phyloP scores from a whole-genome alignment of 2,797 vertebrate genomes.

The Pelobates cultripes region DNA sequence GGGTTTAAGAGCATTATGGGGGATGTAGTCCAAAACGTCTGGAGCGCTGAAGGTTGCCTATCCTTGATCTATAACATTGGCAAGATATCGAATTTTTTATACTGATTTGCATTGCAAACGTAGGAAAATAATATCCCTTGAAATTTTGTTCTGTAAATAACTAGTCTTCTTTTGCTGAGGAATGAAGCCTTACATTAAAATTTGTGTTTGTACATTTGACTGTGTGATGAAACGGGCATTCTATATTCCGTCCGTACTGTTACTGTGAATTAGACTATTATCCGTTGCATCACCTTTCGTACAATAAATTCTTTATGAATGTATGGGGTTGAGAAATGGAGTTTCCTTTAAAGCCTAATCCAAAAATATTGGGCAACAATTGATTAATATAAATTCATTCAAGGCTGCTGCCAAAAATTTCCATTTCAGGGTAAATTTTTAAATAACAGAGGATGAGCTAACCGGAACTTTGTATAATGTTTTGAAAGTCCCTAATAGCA shows the following conservation, averaged over 20 bases:
- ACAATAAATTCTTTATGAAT: constrained; percentile 44
- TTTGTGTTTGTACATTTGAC: not conserved
- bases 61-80: no score
- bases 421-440: constrained; percentile 5
- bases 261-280: no score
- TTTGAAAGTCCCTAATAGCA: no score
- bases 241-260: no score
- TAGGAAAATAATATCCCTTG: not conserved
- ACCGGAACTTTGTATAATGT: no score
- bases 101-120: not conserved
- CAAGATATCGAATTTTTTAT: no score
- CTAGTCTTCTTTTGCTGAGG: not conserved
- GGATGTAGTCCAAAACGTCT: no score
- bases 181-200: not conserved
- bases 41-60: no score
- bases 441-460: not conserved
- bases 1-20: no score
- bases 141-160: not conserved
- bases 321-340: constrained; percentile 10
- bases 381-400: not conserved
- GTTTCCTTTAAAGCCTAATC: constrained; percentile 10
- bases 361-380: constrained; percentile 16
- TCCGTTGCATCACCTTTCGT: constrained; percentile 9
- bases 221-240: no score
- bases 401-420: not conserved